Evolutionary conservation across 2,797 vertebrate species (phyloP), one percentile per base, ranked within the genome.

Genomic region (Lepus oiostolus): DNA sequence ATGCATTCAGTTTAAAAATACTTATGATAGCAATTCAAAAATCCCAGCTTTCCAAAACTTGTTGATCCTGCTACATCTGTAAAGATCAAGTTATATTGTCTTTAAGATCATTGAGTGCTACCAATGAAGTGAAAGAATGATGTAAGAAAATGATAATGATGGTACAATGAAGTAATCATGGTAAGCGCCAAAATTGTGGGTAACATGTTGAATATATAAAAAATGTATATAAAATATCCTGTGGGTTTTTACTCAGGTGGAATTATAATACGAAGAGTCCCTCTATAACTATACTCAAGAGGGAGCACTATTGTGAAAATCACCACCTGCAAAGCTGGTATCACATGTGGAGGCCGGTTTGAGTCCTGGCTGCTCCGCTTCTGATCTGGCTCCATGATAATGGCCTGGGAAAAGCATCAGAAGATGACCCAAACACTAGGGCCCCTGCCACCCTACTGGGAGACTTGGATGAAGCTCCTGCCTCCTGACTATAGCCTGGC

Each of bases 1-100:
- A 16, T 67, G 35, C 60, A 58, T 85, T 80, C 30, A 35, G 6
- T 85, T 94, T 94, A 35, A 92, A 75, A 79, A 72, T 72, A 63
- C 2, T 77, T 11, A 30, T 26, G n/a, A 42, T 24, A 85, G 5
- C 17, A 68, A 85, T 94, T 52, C 1, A 77, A 94, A 88, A 72
- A 74, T 74, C 8, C n/a, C 4, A 84, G 2, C 60, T 62, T 85
- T 94, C 21, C 72, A 93, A 89, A 77, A 17, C 28, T 13, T 35
- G 0, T 75, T 88, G 10, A 24, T 2, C 5, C 2, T 9, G 0
- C 16, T 85, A 7, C 82, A 4, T 60, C 14, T 52, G 3, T 63
- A 88, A 85, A 58, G 2, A 68, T 79, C 52, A 81, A 77, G 85
- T 79, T 38, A 42, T 4, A 16, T 74, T 80, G 28, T 47, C 5